Conservation (phyloP, 1,140 invertebrate genomes). For the Tetragonula clypearis region DNA sequence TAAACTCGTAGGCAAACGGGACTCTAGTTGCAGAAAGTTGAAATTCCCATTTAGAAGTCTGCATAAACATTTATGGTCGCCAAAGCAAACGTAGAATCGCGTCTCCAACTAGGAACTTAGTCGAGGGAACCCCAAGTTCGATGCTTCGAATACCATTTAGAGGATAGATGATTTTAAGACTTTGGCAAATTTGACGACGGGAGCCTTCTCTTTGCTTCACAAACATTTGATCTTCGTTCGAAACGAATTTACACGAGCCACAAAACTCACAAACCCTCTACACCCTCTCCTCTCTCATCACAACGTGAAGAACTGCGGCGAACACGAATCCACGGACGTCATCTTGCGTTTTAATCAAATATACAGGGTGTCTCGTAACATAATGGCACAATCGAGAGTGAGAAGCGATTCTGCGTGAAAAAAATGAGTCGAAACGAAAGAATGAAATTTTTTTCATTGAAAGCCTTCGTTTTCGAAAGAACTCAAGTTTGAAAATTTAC, state of each 20-base stretch:
- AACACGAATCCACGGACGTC: background rate
- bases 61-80: background rate
- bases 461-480: too few relatives aligned
- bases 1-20: too few relatives aligned
- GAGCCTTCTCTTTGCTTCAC: background rate
- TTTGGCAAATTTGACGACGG: constrained; percentile 4
- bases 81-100: background rate
- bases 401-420: too few relatives aligned
- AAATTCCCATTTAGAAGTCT: background rate
- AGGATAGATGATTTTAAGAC: constrained; percentile 14
- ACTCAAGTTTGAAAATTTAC: too few relatives aligned
- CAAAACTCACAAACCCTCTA: background rate
- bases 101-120: background rate
- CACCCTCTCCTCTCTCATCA: background rate
- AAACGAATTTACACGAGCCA: background rate
- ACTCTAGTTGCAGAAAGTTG: background rate
- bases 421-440: too few relatives aligned
- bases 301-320: background rate
- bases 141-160: background rate
- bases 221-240: background rate
- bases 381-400: too few relatives aligned
- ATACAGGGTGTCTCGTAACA: too few relatives aligned
- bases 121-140: background rate
- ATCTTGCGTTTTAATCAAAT: background rate
- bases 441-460: too few relatives aligned